Base-by-base conservation (phyloP, 2,888 invertebrate genomes). In the Boloria selene region DNA sequence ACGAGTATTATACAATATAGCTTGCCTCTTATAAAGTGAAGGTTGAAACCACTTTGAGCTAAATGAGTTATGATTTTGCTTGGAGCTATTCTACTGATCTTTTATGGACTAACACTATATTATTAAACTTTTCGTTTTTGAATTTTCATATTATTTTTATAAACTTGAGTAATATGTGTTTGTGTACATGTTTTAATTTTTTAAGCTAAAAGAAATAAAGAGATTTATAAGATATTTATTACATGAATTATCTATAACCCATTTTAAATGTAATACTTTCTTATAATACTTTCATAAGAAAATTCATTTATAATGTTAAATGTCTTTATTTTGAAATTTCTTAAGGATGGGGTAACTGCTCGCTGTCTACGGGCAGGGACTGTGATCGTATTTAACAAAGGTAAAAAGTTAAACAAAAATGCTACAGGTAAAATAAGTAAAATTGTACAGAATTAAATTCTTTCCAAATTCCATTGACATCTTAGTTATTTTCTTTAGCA, bases 1-100 rank as follows among this genome's bases (percentile, higher is more conserved):
- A 45, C 56, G 22, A 56, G 84, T 50, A 59, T 38, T 50, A 38
- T 59, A 59, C 82, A 81, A 82, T 80, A 83, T 84, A 86, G 84
- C 85, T 85, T 75, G 79, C 71, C 72, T 56, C 56, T 56, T 75
- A 61, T 52, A 82, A 81, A 76, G 73, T 70, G 74, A 79, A 78
- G 80, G 79, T 79, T 74, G 77, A 73, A 74, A 72, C 77, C 76
- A 74, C 71, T 63, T 69, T 70, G 73, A 76, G 75, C 75, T 77
- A 73, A 67, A 61, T 61, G 47, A 64, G 60, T 70, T 69, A 64
- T 60, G 47, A 59, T 50, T 31, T 50, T 49, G 7, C 14, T 17
- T 59, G 5, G 17, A 38, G 18, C 38, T 38, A 22, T 45, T 56
- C 31, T 7, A 17, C 49, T 59, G 31, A 49, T 49, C 26, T 26